Base-by-base conservation (phyloP, 2,888 invertebrate species). In the Synergus laeviventris region DNA sequence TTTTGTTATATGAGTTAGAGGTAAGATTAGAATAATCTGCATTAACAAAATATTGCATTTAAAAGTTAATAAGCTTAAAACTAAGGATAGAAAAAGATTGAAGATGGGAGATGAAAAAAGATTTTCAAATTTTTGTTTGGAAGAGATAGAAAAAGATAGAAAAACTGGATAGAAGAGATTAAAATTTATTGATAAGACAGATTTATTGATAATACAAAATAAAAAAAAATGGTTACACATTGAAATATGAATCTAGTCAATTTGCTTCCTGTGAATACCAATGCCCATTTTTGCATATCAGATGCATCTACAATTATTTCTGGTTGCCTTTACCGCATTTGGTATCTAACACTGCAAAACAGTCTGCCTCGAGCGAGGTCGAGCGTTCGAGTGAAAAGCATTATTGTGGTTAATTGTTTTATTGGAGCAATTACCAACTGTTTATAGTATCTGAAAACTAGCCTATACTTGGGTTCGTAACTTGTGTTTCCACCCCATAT, bases 361-460 rank as follows among this genome's bases (percentile, higher is more conserved):
- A 70, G 49, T 7, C 24, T 11, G 42, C 70, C 49, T 70, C 12
- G 11, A 70, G 49, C 31, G 70, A 49, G 56, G 66, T 49, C 39
- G 66, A 7, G 64, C 24, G 42, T 66, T 39, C 56, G n/a, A 75
- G 64, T 31, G 74, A 56, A 64, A 73, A 49, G 59, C 45, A 59
- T 74, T 64, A 59, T 74, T 64, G 75, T 31, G 74, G 49, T 24
- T 76, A 78, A 80, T 80, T 80, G 76, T 78, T 77, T 80, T 74
- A 76, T 78, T 78, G 61, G 36, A 60, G 66, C 75, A 78, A 78
- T 80, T 76, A 78, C 66, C 74, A 66, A 70, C 66, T 42, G 64
- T 80, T 76, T 76, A n/a, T n/a, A 45, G 76, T 24, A 74, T 24
- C 59, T 39, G 18, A 31, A 62, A 36, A 4, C 38, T 45, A 70